Percentiles rank a stretch among this genome's conserved stretches.
Evolutionary conservation across 1,140 invertebrate genomes (phyloP).

Genomic region (Camponotus vicinus): DNA sequence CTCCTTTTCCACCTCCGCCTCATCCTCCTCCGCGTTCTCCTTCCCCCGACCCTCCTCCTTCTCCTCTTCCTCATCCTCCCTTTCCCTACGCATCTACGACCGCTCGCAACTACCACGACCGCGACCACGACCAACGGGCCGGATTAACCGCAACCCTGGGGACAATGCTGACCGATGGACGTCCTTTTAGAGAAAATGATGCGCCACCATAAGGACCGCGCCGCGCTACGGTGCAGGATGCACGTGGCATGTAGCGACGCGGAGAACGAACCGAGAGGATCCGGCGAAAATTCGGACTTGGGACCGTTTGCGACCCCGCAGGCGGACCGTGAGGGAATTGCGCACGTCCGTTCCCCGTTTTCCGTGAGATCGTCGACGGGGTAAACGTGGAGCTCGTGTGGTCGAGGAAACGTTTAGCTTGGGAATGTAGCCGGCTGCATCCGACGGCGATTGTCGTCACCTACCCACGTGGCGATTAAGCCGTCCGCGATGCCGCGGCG

Average conservation of each 20-base stretch:
- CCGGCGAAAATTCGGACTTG: slow-evolving; percentile 44
- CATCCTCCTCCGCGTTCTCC: slow-evolving; percentile 30
- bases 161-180: slow-evolving; percentile 69
- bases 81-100: slow-evolving; percentile 49
- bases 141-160: slow-evolving; percentile 70
- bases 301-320: slow-evolving; percentile 28
- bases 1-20: slow-evolving; percentile 54
- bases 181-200: slow-evolving; percentile 71
- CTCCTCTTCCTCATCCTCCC: slow-evolving; percentile 40
- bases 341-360: slow-evolving; percentile 19
- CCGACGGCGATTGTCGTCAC: slow-evolving; percentile 49
- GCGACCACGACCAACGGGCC: slow-evolving; percentile 70
- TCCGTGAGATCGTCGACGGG: slow-evolving; percentile 40
- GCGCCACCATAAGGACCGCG: slow-evolving; percentile 36
- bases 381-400: slow-evolving; percentile 46
- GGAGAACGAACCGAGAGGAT: slow-evolving; percentile 7
- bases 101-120: slow-evolving; percentile 69
- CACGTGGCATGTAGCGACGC: slow-evolving; percentile 30
- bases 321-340: slow-evolving; percentile 52
- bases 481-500: slow-evolving; percentile 40
- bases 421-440: slow-evolving; percentile 52
- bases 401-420: slow-evolving; percentile 50
- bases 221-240: slow-evolving; percentile 37
- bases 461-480: slow-evolving; percentile 44
- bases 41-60: slow-evolving; percentile 18